These are phyloP conservation scores for Anthopleura sola DNA, from an alignment of 64 coral and sea anemone genomes.

Conservation along the genomic window DNA sequence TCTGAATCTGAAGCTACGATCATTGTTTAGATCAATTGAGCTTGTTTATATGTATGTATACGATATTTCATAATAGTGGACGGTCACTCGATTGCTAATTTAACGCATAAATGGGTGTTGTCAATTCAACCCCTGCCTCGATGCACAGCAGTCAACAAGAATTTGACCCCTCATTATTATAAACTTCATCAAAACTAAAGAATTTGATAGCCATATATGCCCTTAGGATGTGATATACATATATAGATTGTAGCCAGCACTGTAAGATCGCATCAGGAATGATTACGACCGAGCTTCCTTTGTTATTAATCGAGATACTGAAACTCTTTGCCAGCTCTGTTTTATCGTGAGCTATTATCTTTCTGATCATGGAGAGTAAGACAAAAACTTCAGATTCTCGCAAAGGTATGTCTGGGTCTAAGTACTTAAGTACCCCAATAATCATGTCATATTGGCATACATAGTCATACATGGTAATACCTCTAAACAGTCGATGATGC, in stretches of 20 bases:
- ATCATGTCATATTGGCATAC: neutral
- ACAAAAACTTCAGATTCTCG: neutral
- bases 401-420: neutral
- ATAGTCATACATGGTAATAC: too few relatives aligned
- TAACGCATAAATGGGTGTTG: neutral
- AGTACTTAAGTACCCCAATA: too few relatives aligned
- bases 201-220: neutral
- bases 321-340: neutral
- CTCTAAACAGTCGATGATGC: neutral
- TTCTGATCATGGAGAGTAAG: neutral
- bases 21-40: neutral
- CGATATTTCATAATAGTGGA: neutral
- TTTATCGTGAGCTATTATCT: neutral
- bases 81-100: neutral
- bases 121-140: neutral
- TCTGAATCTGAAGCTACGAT: too few relatives aligned
- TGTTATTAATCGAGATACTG: neutral
- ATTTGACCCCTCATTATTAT: neutral
- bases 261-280: neutral
- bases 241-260: neutral
- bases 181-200: neutral
- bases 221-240: neutral
- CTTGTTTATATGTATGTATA: neutral
- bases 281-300: neutral
- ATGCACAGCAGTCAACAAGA: neutral